Evolutionary conservation across 2,797 vertebrate genomes (phyloP), one percentile per base, ranked within the genome.

Genomic region (Gymnothorax reevesii): DNA sequence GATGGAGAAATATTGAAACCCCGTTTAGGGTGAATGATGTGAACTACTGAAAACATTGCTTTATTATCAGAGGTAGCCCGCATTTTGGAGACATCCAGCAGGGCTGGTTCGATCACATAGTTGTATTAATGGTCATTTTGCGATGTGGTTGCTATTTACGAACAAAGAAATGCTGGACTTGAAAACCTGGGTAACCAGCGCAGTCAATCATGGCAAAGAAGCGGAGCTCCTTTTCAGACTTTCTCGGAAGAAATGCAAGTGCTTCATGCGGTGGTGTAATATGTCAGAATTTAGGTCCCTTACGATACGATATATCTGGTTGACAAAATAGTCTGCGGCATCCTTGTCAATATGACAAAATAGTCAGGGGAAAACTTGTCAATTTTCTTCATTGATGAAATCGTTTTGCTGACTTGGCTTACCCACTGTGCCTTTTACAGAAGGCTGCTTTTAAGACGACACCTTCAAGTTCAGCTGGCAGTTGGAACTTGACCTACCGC

Each of bases 381-480:
- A 17, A 2, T 27, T 73, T 25, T 25, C 5, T 20, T 6, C 22
- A 7, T 77, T 77, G 17, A 49, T 77, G 17, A 8, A 27, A 42
- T 52, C 13, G 73, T 52, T 77, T 77, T 77, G 73, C 13, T 27
- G 73, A 12, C 13, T 9, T 33, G 17, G 69, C 3, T 5, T 64
- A 17, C 73, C 1, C 49, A 9, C n/a, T 7, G n/a, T 27, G 22
- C 33, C 33, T 77, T 49, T 42, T 3, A 77, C 8, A 52, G 9
- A 49, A 17, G 49, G 20, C 4, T 17, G 73, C 33, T 49, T 8
- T 52, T 52, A 77, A 69, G 64, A n/a, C 60, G 42, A 42, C 77
- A 55, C 49, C 77, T 55, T 80, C 77, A 80, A 79, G 77, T 80
- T 80, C 77, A 80, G 55, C 77, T 22, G 20, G 52, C 77, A 55